Evolutionary conservation across 2,888 invertebrate genomes (phyloP).

Genomic region (Pseudococcus viburni): DNA sequence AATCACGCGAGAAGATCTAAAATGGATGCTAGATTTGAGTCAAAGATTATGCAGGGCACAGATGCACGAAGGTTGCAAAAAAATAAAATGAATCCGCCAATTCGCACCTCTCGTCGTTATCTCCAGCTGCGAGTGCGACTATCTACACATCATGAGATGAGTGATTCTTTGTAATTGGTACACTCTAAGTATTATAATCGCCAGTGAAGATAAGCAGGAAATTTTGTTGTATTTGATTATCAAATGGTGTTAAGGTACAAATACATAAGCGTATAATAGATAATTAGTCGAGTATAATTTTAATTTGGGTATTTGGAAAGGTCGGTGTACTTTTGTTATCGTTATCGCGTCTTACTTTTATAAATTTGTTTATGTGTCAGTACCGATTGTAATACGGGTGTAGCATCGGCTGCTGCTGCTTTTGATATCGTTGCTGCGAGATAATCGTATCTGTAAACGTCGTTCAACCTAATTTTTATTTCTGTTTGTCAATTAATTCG

Average conservation of each 20-base stretch:
- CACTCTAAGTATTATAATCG: not conserved
- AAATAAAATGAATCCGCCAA: not conserved
- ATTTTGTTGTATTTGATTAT: not conserved
- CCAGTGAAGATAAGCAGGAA: not conserved
- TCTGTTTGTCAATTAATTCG: not conserved
- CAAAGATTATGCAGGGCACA: not conserved
- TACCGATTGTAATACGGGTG: not conserved
- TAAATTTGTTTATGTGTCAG: not conserved
- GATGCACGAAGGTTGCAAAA: conserved; percentile 23
- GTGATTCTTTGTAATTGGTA: no score
- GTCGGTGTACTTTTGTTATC: not conserved
- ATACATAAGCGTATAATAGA: not conserved
- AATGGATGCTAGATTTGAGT: not conserved
- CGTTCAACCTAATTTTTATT: not conserved
- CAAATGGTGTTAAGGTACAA: not conserved
- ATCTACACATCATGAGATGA: no score
- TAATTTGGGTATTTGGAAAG: not conserved
- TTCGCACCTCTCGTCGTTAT: not conserved
- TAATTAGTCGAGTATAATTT: not conserved
- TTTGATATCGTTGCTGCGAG: not conserved
- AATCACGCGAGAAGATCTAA: conserved; percentile 22
- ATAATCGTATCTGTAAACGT: not conserved
- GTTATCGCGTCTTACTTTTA: not conserved
- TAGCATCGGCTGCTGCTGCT: not conserved
- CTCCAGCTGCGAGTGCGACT: not conserved